Conservation (phyloP, 1,140 invertebrate genomes). For the Zaprionus nigranus region DNA sequence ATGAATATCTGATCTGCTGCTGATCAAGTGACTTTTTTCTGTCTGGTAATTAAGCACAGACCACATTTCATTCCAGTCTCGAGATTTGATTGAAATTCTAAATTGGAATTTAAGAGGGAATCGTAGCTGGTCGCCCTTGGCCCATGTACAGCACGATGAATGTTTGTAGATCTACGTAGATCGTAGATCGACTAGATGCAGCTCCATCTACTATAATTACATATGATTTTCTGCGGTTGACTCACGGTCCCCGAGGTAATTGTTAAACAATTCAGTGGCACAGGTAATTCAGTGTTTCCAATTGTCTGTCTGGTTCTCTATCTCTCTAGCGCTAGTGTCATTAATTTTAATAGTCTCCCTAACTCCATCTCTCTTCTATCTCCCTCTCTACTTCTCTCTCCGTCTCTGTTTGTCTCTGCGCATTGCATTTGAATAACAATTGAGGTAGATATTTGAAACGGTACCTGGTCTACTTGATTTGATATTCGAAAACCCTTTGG, state of each 20-base stretch:
- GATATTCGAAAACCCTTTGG: conserved; percentile 70
- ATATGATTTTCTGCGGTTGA: conserved; percentile 73
- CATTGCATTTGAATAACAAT: conserved; percentile 73
- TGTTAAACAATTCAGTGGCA: conserved; percentile 38
- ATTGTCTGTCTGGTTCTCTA: conserved; percentile 31
- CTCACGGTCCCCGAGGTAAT: conserved; percentile 45
- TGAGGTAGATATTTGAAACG: conserved; percentile 34
- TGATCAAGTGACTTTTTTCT: conserved; percentile 21
- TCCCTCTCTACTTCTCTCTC: background rate
- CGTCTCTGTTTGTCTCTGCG: conserved; percentile 2
- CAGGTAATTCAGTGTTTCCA: conserved; percentile 34
- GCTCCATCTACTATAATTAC: conserved; percentile 63
- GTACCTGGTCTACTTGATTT: conserved; percentile 46
- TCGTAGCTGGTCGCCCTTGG: conserved; percentile 28
- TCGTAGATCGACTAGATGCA: conserved; percentile 5
- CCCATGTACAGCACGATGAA: conserved; percentile 29
- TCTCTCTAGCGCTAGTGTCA: conserved; percentile 44
- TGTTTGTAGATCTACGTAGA: conserved; percentile 16
- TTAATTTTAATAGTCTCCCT: conserved; percentile 67
- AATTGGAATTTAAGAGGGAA: conserved; percentile 19
- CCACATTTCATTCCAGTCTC: conserved; percentile 22
- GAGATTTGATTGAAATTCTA: conserved; percentile 38
- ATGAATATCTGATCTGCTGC: conserved; percentile 55
- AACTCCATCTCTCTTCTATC: background rate
- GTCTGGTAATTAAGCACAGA: conserved; percentile 37